Conservation (phyloP, 1,140 invertebrate genomes). For the Drosophila biarmipes region DNA sequence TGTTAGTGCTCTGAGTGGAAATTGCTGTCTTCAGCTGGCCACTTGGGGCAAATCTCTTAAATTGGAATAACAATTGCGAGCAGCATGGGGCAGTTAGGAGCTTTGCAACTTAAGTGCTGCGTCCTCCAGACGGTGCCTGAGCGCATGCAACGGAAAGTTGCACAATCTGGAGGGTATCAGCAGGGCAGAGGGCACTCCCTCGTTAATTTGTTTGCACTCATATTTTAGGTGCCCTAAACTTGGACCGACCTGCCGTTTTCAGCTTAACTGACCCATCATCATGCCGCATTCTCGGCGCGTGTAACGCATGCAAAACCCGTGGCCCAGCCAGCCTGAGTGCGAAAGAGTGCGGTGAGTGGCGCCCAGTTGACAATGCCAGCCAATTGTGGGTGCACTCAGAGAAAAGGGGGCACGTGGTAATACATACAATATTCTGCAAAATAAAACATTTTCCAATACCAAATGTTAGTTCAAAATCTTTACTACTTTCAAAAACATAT, state of each 20-base stretch:
- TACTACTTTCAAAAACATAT: too few species aligned
- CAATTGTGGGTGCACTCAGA: slow-evolving; percentile 47
- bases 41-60: slow-evolving; percentile 50
- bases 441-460: too few species aligned
- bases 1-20: slow-evolving; percentile 25
- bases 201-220: slow-evolving; percentile 43
- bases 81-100: slow-evolving; percentile 16
- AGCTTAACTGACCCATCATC: slow-evolving; percentile 32
- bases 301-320: slow-evolving; percentile 43
- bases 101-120: slow-evolving; percentile 63
- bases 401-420: background rate
- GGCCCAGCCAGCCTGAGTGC: slow-evolving; percentile 11
- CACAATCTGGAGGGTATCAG: slow-evolving; percentile 3
- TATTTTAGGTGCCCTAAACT: slow-evolving; percentile 18
- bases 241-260: slow-evolving; percentile 2
- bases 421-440: background rate
- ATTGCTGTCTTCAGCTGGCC: slow-evolving; percentile 13
- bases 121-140: slow-evolving; percentile 21
- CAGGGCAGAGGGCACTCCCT: background rate
- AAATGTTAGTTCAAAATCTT: too few species aligned
- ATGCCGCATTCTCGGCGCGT: slow-evolving; percentile 10
- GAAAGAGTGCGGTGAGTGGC: slow-evolving; percentile 48
- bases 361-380: slow-evolving; percentile 62
- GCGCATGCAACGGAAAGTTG: slow-evolving; percentile 15
- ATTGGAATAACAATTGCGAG: slow-evolving; percentile 58